Evolutionary conservation across 2,113 vertebrate genomes (phyloP).

Genomic region (Strigops habroptila): DNA sequence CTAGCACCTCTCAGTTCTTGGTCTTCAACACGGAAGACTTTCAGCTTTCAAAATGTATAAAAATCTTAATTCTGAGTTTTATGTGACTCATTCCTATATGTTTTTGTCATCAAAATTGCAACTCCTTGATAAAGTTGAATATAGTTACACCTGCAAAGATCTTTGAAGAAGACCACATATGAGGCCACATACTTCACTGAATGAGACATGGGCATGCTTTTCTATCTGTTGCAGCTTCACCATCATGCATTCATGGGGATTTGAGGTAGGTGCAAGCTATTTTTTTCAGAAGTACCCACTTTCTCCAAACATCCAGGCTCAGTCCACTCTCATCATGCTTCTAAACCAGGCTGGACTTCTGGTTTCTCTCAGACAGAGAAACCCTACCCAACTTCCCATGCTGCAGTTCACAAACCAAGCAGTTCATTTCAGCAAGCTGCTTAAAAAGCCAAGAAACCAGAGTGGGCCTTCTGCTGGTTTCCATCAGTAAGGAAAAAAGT

Average conservation of each 20-base stretch:
- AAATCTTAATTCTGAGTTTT: not conserved
- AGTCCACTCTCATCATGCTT: not conserved
- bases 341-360: not conserved
- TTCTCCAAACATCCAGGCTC: not conserved
- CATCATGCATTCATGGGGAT: not conserved
- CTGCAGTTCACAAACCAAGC: not conserved
- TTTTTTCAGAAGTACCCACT: not conserved
- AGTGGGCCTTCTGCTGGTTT: not conserved
- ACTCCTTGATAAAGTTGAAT: not conserved
- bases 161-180: not conserved
- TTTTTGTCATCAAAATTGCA: not conserved
- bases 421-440: not conserved
- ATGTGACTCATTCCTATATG: not conserved
- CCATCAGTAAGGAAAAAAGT: not conserved
- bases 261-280: not conserved
- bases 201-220: rapidly evolving
- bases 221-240: not conserved
- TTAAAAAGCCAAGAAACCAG: not conserved
- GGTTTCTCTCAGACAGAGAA: not conserved
- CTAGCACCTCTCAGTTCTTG: not conserved
- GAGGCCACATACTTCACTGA: not conserved
- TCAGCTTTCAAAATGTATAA: not conserved
- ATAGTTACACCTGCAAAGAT: not conserved
- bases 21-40: not conserved
- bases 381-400: not conserved